Percentiles rank a stretch among this genome's conserved stretches.
These are phyloP conservation scores for Phaenicophaeus curvirostris DNA, from an alignment of 2,797 vertebrate species.

Conservation along the genomic window DNA sequence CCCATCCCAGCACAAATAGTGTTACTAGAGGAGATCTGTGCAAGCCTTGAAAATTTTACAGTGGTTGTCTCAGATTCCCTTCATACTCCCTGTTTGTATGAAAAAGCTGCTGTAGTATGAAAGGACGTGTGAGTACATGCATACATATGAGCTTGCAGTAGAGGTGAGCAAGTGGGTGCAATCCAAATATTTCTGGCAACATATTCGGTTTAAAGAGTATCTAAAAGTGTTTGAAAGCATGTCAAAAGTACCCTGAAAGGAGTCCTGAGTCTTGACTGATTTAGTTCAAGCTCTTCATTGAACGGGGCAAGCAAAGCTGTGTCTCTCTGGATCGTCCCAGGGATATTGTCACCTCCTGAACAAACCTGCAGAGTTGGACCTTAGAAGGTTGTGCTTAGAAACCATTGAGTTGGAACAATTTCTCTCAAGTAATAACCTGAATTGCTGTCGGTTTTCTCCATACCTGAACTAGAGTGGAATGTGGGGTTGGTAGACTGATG, in stretches of 20 bases:
- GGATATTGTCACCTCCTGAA: neutral
- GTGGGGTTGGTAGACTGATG: neutral
- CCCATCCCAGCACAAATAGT: too few species aligned
- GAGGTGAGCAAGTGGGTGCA: neutral
- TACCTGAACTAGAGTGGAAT: neutral
- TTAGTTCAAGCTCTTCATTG: neutral
- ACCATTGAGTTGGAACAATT: neutral
- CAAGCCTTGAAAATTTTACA: neutral
- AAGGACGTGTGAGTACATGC: neutral
- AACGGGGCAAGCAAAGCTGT: neutral
- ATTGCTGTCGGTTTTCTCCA: neutral
- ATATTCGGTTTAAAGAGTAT: neutral
- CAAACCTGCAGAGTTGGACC: rapidly evolving
- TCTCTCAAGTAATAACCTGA: neutral
- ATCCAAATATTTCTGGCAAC: neutral
- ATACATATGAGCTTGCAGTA: neutral
- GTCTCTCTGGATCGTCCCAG: neutral
- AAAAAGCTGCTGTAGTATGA: neutral
- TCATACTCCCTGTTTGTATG: neutral
- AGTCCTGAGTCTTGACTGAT: neutral
- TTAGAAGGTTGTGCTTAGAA: neutral
- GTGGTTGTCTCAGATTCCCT: neutral
- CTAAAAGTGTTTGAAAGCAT: neutral
- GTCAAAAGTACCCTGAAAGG: neutral
- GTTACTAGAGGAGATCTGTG: neutral